A percentile compares a stretch with the other conserved stretches of the same genome.
Evolutionary conservation across 1,140 invertebrate species (phyloP).

Genomic region (Teleogryllus occipitalis): DNA sequence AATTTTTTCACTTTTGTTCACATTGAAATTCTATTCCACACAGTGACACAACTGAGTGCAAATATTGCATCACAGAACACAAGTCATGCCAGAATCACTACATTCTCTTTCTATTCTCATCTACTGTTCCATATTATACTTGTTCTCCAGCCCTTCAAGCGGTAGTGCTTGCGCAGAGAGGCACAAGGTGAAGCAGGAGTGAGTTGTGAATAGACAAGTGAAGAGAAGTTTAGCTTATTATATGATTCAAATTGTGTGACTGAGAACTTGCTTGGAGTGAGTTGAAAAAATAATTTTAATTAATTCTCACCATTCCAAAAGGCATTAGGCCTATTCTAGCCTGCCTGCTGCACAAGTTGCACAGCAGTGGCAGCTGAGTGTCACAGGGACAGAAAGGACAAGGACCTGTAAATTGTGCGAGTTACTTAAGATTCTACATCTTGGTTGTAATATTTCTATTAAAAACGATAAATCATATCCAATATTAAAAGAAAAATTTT

Average conservation of each 20-base stretch:
- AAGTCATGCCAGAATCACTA: neutral
- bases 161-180: neutral
- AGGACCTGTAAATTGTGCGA: too few relatives aligned
- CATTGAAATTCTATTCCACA: neutral
- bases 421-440: too few relatives aligned
- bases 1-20: neutral
- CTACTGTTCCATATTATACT: constrained; percentile 12
- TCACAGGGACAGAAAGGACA: neutral
- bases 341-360: constrained; percentile 8
- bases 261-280: constrained; percentile 9
- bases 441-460: too few relatives aligned
- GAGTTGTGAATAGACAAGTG: neutral
- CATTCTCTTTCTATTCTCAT: constrained; percentile 5
- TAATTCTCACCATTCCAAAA: neutral
- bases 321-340: constrained; percentile 11
- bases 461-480: too few relatives aligned
- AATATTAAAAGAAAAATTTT: too few relatives aligned
- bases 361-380: neutral
- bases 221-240: constrained; percentile 9
- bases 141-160: constrained; percentile 11
- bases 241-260: neutral
- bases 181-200: neutral
- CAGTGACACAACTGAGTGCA: neutral
- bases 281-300: constrained; percentile 3
- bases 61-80: neutral